Evolutionary conservation across 2,113 vertebrate species (phyloP).

Genomic region (Eublepharis macularius): DNA sequence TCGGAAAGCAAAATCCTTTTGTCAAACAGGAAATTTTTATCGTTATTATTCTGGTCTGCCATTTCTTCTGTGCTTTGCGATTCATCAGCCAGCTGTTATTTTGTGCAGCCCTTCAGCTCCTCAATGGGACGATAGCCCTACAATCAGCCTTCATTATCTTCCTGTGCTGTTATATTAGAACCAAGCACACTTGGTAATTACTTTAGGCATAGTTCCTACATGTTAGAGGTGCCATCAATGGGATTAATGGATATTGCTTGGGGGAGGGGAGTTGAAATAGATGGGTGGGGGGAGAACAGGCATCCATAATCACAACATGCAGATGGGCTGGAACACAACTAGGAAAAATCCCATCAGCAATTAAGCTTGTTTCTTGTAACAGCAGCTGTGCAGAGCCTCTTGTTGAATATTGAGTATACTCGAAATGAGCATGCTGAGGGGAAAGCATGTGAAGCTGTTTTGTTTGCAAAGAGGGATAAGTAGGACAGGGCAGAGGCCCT

Average conservation of each 20-base stretch:
- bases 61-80: slow-evolving; percentile 43
- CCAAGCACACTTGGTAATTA: slow-evolving; percentile 72
- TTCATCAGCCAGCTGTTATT: slow-evolving; percentile 65
- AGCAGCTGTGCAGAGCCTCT: slow-evolving; percentile 69
- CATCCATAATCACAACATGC: slow-evolving; percentile 65
- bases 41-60: slow-evolving; percentile 64
- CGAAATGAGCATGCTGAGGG: slow-evolving; percentile 57
- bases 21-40: slow-evolving; percentile 50
- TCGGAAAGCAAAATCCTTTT: slow-evolving; percentile 50
- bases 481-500: not conserved
- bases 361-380: slow-evolving; percentile 76
- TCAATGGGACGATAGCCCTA: slow-evolving; percentile 58
- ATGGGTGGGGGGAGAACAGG: slow-evolving; percentile 66
- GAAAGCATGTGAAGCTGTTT: slow-evolving; percentile 44
- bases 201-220: slow-evolving; percentile 69
- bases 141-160: slow-evolving; percentile 73
- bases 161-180: slow-evolving; percentile 64
- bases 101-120: slow-evolving; percentile 64
- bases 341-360: slow-evolving; percentile 72
- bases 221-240: slow-evolving; percentile 70
- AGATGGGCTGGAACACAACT: slow-evolving; percentile 72
- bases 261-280: slow-evolving; percentile 65
- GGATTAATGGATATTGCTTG: slow-evolving; percentile 74
- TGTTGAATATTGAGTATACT: slow-evolving; percentile 62
- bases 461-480: not conserved